Evolutionary conservation across 2,888 invertebrate species (phyloP).

Genomic region (Omphaloscelis lunosa): DNA sequence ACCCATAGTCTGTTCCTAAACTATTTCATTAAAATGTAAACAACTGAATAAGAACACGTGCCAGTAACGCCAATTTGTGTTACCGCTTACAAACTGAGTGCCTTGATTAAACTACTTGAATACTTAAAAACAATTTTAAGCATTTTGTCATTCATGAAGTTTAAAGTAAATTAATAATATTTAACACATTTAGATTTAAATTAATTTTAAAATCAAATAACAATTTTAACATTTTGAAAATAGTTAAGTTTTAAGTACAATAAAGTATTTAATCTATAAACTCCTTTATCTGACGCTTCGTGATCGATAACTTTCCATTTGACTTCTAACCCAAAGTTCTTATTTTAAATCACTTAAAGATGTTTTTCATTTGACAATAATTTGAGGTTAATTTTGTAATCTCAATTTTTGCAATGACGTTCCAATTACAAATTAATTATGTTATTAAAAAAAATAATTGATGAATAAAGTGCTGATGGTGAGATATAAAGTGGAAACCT

Average conservation of each 20-base stretch:
- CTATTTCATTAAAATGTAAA: neutral
- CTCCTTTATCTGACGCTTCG: too few relatives aligned
- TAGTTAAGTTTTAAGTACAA: too few relatives aligned
- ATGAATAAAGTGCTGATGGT: neutral
- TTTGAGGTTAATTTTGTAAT: neutral
- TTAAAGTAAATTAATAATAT: too few relatives aligned
- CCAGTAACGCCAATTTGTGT: neutral
- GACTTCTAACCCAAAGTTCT: neutral
- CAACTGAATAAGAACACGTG: neutral
- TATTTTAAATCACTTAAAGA: neutral
- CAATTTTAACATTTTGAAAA: too few relatives aligned
- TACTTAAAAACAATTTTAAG: too few relatives aligned
- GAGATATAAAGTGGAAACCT: neutral
- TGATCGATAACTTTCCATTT: too few relatives aligned
- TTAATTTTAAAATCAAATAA: too few relatives aligned
- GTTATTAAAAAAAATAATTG: neutral
- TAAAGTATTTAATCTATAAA: too few relatives aligned
- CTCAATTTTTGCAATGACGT: neutral
- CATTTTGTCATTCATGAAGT: too few relatives aligned
- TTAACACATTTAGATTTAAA: too few relatives aligned
- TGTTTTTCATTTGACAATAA: neutral
- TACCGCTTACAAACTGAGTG: neutral
- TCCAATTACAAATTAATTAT: neutral
- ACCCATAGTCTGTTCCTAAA: neutral
- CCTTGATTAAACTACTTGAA: neutral